Percentiles rank a stretch among this genome's conserved stretches.
These are phyloP conservation scores for Cinara cedri DNA, from an alignment of 2,888 invertebrate genomes.

Conservation along the genomic window DNA sequence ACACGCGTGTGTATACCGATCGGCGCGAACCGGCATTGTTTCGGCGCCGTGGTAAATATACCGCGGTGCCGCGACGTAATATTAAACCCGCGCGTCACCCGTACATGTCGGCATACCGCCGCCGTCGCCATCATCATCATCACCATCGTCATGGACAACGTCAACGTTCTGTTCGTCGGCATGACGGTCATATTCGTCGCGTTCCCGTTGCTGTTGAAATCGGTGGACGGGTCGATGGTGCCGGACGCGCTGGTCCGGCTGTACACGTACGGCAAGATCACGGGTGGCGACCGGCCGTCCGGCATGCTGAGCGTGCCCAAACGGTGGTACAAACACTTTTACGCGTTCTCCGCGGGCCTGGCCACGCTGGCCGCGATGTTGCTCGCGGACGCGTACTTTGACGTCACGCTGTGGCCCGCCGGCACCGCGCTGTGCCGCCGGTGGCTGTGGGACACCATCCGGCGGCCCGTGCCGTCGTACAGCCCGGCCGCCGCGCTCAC, in stretches of 20 bases:
- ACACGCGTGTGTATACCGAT: background rate
- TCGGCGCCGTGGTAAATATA: no score
- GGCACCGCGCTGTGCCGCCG: constrained; percentile 14
- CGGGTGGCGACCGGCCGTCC: constrained; percentile 16
- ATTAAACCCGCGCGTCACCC: background rate
- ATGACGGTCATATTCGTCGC: constrained; percentile 12
- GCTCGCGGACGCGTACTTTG: constrained; percentile 8
- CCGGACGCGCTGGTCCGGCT: constrained; percentile 7
- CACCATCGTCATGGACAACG: background rate
- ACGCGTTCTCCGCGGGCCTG: constrained; percentile 14
- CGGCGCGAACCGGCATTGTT: no score
- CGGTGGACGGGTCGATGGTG: background rate
- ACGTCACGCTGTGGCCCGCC: background rate
- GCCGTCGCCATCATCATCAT: background rate
- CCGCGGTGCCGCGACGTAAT: background rate
- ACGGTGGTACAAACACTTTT: constrained; percentile 36
- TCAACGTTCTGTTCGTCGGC: constrained; percentile 31
- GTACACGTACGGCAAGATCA: constrained; percentile 46
- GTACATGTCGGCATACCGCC: no score
- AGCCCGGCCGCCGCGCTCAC: constrained; percentile 19
- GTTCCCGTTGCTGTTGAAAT: constrained; percentile 13
- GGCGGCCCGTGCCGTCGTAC: constrained; percentile 1
- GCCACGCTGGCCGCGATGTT: background rate
- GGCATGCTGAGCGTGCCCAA: constrained; percentile 41
- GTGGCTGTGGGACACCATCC: constrained; percentile 8